These are phyloP conservation scores for Perccottus glenii DNA, from an alignment of 2,113 vertebrate genomes.

Conservation along the genomic window DNA sequence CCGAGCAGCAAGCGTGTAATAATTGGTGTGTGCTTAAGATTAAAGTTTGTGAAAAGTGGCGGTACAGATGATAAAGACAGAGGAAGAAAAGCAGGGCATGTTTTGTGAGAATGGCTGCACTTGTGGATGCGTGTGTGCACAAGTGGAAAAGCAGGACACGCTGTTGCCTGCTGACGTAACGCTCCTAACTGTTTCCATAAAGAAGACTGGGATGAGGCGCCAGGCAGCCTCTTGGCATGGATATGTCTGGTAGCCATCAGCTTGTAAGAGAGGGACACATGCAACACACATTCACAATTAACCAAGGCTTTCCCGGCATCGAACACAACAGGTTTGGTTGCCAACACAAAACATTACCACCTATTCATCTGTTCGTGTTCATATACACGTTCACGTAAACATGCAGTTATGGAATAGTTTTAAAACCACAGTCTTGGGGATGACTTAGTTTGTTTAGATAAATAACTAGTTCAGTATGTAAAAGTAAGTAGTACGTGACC, in stretches of 20 bases:
- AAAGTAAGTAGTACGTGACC: background rate
- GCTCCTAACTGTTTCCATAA: conserved; percentile 79
- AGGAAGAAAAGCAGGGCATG: conserved; percentile 30
- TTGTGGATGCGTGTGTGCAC: conserved; percentile 16
- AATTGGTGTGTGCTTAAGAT: conserved; percentile 39
- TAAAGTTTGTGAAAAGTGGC: conserved; percentile 27
- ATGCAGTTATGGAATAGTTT: background rate
- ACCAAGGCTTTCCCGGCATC: background rate
- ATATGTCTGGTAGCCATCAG: conserved; percentile 78
- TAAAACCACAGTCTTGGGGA: background rate
- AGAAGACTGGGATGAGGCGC: conserved; percentile 66
- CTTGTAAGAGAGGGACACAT: conserved; percentile 35
- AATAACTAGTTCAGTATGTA: background rate
- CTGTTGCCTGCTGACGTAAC: conserved; percentile 70
- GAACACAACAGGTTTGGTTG: conserved; percentile 4
- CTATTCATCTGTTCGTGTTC: background rate
- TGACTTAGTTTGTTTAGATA: conserved; percentile 6
- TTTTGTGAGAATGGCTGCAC: conserved; percentile 32
- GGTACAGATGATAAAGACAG: background rate
- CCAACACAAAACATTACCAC: conserved; percentile 3
- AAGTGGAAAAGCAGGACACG: conserved; percentile 65
- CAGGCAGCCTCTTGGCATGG: conserved; percentile 63
- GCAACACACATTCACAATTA: conserved; percentile 7
- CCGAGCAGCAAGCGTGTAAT: conserved; percentile 47
- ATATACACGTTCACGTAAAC: background rate